Base-by-base conservation (phyloP, 2,113 vertebrate genomes). In the Brienomyrus longianalis region DNA sequence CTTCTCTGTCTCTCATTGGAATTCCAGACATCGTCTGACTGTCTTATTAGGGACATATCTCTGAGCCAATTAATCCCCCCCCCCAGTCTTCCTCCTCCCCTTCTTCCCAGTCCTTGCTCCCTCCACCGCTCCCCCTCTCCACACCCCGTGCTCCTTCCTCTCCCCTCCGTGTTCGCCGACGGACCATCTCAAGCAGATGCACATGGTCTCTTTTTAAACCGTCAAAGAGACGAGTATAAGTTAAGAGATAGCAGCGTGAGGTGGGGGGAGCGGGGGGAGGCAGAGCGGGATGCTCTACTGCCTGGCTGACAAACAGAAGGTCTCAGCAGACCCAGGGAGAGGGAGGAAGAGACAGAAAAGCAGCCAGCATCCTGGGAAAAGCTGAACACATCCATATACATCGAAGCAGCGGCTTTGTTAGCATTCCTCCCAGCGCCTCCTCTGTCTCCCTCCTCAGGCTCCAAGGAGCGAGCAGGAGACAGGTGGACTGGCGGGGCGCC, bases 221-320 rank as follows among this genome's bases (percentile, higher is more conserved):
- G 66, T 89, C 89, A 91, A 90, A 70, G 89, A 92, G 66, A 15
- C 90, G 91, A 91, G 51, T 86, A 88, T 89, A 91, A 92, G 92
- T 91, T 91, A 87, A 54, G 51, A 90, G 91, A 88, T 62, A 62
- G 89, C 47, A 35, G 87, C 54, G 66, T 83, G 80, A 39, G 89
- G 70, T 74, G 48, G 91, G 91, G 48, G 23, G 88, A 87, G 56
- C 88, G 59, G 90, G 47, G 90, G 90, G 39, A 88, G 48, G 19
- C 90, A 80, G 91, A 91, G 91, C 15, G 84, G 43, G 91, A 93
- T 93, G 94, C 94, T 96, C 95, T 94, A 94, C 94, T 96, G 95
- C 93, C 93, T 95, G 93, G 94, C 95, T 96, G 95, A 96, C 96
- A 95, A 96, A 96, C 94, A 96, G 92, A 94, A 93, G 94, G 92